Evolutionary conservation across 2,113 vertebrate genomes (phyloP), one percentile per base, ranked within the genome.

Genomic region (Pollachius pollachius): DNA sequence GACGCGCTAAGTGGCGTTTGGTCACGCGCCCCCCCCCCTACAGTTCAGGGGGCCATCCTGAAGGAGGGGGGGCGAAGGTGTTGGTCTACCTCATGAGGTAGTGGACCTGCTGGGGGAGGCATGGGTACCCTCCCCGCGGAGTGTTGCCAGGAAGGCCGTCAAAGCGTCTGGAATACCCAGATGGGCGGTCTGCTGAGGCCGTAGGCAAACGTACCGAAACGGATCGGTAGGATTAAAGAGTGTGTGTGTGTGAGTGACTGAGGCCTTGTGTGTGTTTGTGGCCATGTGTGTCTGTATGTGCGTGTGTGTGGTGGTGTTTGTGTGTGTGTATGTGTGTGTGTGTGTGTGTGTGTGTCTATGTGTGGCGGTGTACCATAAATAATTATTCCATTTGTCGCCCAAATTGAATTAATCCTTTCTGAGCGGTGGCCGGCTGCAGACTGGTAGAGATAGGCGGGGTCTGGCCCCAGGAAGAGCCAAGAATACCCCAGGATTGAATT

Each of bases 1-100:
- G 79, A 80, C 80, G 77, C 72, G 63, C 82, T 83, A 85, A 79
- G 77, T 67, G 69, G 84, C 67, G 65, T 74, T 76, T 82, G 80
- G 82, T 77, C 5, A 62, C 16, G 21, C 62, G 67, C 85, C 76
- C 62, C n/a, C 67, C 73, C 67, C 73, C 62, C 65, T 57, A 27
- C 0, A 65, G 62, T 56, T 72, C 60, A 73, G 75, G 64, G 23
- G 65, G 37, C 37, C 7, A 9, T 7, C 41, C 41, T 48, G 41
- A 48, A 48, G 8, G 41, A 6, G 41, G 63, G n/a, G n/a, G 16
- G 54, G 16, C 52, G 58, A 65, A 58, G 52, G 74, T 61, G 57
- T 18, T 62, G 65, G 76, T 69, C 78, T 87, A 77, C 82, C 71
- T 67, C 76, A 48, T 6, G 72, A 64, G 76, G 80, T 83, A 72